phyloP scores from a whole-genome alignment of 2,113 vertebrate species.

The Bagarius yarrelli region DNA sequence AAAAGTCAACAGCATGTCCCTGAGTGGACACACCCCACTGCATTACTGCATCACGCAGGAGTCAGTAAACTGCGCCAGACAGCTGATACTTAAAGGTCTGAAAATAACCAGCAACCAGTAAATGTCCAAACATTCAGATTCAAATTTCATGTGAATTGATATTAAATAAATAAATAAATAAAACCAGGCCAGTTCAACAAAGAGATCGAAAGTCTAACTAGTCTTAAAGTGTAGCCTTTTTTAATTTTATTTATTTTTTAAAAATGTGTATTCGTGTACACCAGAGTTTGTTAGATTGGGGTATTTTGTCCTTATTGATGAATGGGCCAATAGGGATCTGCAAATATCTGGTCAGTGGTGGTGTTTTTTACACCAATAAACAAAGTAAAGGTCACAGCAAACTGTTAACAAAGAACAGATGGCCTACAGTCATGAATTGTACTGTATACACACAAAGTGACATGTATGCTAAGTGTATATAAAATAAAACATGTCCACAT shows the following conservation, averaged over 20 bases:
- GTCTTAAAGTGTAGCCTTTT: background rate
- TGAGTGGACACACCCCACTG: conserved; percentile 85
- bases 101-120: background rate
- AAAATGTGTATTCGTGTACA: background rate
- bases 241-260: background rate
- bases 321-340: no score
- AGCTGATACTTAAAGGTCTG: conserved; percentile 84
- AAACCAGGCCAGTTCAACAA: no score
- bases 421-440: background rate
- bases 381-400: background rate
- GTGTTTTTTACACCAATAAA: background rate
- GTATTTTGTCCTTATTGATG: background rate
- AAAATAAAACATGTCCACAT: background rate
- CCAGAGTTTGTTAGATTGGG: background rate
- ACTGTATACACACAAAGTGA: background rate
- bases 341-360: background rate
- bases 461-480: background rate
- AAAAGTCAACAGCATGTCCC: conserved; percentile 80
- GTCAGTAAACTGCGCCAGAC: conserved; percentile 84
- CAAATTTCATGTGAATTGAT: background rate
- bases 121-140: background rate
- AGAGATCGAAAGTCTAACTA: background rate
- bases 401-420: background rate
- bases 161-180: no score
- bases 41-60: conserved; percentile 83